Evolutionary conservation across 2,888 invertebrate species (phyloP), one percentile per base, ranked within the genome.

Genomic region (Podotricha telesiphe): DNA sequence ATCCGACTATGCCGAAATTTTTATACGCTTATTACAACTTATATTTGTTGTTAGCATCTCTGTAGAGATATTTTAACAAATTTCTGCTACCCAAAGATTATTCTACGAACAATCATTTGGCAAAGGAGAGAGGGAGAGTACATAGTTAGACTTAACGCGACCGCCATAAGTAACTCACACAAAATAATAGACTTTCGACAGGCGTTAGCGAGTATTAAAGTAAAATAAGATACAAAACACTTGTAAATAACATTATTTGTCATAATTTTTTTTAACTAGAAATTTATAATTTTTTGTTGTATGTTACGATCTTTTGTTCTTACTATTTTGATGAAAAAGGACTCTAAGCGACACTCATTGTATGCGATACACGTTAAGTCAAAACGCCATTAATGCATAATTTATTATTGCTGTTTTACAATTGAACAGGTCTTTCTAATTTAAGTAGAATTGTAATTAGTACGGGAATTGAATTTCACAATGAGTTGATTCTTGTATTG

Each of bases 301-400:
- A 40, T 40, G 19, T 56, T 56, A 56, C 40, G 40, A 19, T 37
- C 56, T 56, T 56, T 56, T 56, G 56, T 56, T 56, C 51, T 40
- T 15, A 40, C 37, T 8, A 10, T 37, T 28, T 28, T 6, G 8
- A 37, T 8, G 37, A 8, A 37, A 37, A 7, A 10, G 37, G 37
- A 37, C 8, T 37, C 8, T 4, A 37, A 37, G 5, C 37, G 37
- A 42, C 42, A 42, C 22, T 58, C 15, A 20, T 20, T 47, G 47
- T 47, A 47, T n/a, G 45, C n/a, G 11, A 47, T 8, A 17, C 17
- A 17, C 17, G 17, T 47, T 47, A 47, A 47, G 17, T 28, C 28
- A 28, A 6, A 28, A 7, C 17, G 10, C 10, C n/a, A 28, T 53
- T n/a, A n/a, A 17, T 53, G n/a, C 34, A 17, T 53, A 17, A 53